phyloP scores from a whole-genome alignment of 2,888 invertebrate genomes.

The Diarsia mendica region DNA sequence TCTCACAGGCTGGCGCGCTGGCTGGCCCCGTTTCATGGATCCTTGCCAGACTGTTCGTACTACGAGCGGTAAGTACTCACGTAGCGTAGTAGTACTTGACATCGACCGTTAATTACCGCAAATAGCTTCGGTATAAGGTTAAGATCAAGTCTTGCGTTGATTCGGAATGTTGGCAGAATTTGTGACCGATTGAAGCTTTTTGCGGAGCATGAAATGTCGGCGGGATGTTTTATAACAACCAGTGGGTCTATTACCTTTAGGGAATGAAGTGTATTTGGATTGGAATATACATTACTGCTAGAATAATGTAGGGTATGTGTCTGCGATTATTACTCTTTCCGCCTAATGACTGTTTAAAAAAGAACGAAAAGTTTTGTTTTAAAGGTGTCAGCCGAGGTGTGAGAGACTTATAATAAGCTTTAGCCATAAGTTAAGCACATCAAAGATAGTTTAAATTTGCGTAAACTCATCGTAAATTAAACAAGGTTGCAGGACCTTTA shows the following conservation, averaged over 20 bases:
- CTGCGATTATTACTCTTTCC: too few relatives aligned
- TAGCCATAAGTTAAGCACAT: background rate
- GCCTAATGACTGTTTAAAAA: background rate
- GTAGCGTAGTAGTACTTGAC: constrained; percentile 47
- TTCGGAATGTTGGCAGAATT: background rate
- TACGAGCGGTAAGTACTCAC: constrained; percentile 62
- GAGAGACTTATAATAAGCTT: background rate
- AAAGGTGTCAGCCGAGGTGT: background rate
- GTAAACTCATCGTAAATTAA: background rate
- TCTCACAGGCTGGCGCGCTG: constrained; percentile 78
- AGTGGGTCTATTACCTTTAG: background rate
- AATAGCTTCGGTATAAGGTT: constrained; percentile 49
- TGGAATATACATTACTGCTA: constrained; percentile 3
- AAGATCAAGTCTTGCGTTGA: constrained; percentile 37
- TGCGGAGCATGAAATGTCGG: background rate
- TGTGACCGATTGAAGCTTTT: background rate
- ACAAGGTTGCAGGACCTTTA: background rate
- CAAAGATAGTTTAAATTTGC: too few relatives aligned
- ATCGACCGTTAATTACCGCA: constrained; percentile 61
- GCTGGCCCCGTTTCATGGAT: constrained; percentile 79
- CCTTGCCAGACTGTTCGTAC: constrained; percentile 79
- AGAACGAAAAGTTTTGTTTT: background rate
- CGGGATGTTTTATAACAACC: background rate
- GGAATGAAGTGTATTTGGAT: background rate
- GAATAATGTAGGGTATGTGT: too few relatives aligned